Evolutionary conservation across 2,797 vertebrate genomes (phyloP).

Genomic region (Malurus leucopterus): DNA sequence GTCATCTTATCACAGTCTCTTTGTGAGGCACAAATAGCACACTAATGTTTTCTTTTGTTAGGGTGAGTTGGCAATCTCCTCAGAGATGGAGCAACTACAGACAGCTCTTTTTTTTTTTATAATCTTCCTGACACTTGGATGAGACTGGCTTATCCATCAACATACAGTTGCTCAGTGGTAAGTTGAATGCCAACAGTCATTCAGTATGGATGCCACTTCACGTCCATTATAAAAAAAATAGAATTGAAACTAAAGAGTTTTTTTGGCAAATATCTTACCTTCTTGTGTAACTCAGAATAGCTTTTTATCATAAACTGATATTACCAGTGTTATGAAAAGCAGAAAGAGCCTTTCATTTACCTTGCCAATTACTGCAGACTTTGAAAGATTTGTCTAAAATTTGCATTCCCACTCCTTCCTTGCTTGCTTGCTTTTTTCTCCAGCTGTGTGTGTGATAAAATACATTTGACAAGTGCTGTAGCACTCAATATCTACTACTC

Average conservation of each 20-base stretch:
- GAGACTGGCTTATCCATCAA: slow-evolving; percentile 89
- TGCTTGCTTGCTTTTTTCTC: background rate
- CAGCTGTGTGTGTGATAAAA: background rate
- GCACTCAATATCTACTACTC: background rate
- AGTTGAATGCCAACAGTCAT: slow-evolving; percentile 68
- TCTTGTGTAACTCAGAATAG: slow-evolving; percentile 45
- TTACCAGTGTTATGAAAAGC: slow-evolving; percentile 34
- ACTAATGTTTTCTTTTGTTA: slow-evolving; percentile 98
- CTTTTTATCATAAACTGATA: slow-evolving; percentile 43
- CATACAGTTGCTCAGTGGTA: slow-evolving; percentile 74
- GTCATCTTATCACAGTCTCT: slow-evolving; percentile 92
- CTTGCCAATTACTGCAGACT: slow-evolving; percentile 15
- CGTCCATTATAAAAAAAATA: slow-evolving; percentile 63
- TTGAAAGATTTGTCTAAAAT: slow-evolving; percentile 38
- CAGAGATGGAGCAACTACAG: slow-evolving; percentile 89
- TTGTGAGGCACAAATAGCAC: slow-evolving; percentile 89
- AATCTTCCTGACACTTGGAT: slow-evolving; percentile 92
- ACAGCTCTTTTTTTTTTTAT: slow-evolving; percentile 90
- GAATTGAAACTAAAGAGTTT: slow-evolving; percentile 40
- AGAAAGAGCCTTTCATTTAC: slow-evolving; percentile 33
- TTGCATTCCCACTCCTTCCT: background rate
- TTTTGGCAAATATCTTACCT: slow-evolving; percentile 57
- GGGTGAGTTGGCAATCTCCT: slow-evolving; percentile 97
- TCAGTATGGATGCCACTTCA: slow-evolving; percentile 62
- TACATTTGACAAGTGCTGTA: background rate